These are phyloP conservation scores for Liolophura sinensis DNA, from an alignment of 1,140 invertebrate species.

Conservation along the genomic window DNA sequence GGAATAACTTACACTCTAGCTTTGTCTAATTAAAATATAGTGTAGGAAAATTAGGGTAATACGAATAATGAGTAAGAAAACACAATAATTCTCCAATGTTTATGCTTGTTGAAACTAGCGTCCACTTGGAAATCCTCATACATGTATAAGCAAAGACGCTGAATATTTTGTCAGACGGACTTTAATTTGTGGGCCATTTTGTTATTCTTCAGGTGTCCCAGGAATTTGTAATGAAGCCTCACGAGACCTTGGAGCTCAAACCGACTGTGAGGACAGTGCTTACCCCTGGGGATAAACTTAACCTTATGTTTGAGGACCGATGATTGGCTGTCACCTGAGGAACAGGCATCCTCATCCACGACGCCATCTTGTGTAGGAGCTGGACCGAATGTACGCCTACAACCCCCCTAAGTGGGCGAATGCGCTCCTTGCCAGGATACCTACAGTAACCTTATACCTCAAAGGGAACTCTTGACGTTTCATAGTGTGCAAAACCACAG, in stretches of 20 bases:
- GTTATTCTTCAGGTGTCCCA: slow-evolving; percentile 31
- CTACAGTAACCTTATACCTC: too few relatives aligned
- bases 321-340: slow-evolving; percentile 8
- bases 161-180: neutral
- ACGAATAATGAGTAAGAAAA: neutral
- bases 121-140: too few relatives aligned
- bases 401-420: too few relatives aligned
- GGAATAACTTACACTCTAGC: neutral
- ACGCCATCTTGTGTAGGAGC: too few relatives aligned
- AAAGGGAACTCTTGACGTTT: too few relatives aligned
- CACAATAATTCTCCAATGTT: neutral
- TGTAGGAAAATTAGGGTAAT: too few relatives aligned
- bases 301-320: slow-evolving; percentile 33
- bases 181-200: neutral
- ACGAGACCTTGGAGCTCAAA: slow-evolving; percentile 27
- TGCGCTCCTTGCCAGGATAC: too few relatives aligned
- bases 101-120: neutral
- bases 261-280: slow-evolving; percentile 36
- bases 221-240: slow-evolving; percentile 25
- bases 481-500: too few relatives aligned
- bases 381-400: too few relatives aligned
- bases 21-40: neutral
- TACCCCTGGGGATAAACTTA: slow-evolving; percentile 33
- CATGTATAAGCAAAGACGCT: neutral
- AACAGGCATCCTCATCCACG: too few relatives aligned